phyloP scores from a whole-genome alignment of 2,797 vertebrate species.

The Coccyzus lansbergi region DNA sequence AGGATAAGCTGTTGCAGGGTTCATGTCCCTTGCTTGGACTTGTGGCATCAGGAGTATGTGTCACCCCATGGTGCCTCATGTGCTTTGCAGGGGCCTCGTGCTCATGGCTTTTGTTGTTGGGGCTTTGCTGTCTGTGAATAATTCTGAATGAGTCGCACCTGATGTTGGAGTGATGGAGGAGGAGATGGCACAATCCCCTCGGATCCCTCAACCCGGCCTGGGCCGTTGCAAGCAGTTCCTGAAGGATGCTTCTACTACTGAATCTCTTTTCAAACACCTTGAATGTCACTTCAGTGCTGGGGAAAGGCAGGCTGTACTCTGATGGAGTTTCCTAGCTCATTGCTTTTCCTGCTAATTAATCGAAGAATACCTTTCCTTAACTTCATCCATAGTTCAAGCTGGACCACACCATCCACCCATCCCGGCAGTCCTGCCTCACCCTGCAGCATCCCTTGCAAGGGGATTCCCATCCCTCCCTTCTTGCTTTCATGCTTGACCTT shows the following conservation, averaged over 20 bases:
- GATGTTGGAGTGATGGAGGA: neutral
- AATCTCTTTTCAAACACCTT: neutral
- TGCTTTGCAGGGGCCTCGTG: neutral
- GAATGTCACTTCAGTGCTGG: neutral
- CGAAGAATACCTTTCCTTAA: neutral
- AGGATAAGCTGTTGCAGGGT: neutral
- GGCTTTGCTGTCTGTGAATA: neutral
- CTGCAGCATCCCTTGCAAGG: neutral
- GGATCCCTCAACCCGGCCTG: neutral
- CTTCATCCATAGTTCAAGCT: neutral
- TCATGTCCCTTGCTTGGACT: neutral
- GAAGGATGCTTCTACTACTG: neutral
- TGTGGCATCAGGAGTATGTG: rapidly evolving
- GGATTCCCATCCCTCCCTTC: neutral
- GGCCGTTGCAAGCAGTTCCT: neutral
- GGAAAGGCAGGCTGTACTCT: neutral
- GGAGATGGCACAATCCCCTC: neutral
- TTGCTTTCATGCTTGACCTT: neutral
- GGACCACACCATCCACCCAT: neutral
- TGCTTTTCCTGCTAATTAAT: neutral
- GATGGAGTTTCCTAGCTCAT: neutral
- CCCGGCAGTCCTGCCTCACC: neutral
- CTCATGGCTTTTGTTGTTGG: neutral
- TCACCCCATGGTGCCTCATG: rapidly evolving
- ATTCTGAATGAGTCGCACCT: rapidly evolving